phyloP scores from a whole-genome alignment of 2,797 vertebrate species.

The Microhierax caerulescens region DNA sequence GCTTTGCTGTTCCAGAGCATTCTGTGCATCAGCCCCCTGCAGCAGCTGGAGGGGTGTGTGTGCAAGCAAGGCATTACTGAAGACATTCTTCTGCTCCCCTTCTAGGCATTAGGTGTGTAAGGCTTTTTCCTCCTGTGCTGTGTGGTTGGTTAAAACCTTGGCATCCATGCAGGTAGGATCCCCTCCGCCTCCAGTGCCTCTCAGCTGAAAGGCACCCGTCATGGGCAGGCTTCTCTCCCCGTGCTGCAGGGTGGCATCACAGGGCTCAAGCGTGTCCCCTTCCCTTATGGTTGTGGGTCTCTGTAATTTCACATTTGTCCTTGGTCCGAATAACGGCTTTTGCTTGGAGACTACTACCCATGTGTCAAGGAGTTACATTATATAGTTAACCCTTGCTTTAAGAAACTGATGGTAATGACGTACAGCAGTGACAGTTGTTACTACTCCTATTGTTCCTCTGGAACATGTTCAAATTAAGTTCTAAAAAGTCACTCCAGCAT shows the following conservation, averaged over 20 bases:
- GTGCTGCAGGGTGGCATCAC: too few species aligned
- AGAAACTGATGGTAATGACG: not conserved
- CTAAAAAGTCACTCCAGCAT: not conserved
- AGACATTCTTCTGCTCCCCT: not conserved
- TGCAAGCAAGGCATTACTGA: accelerated
- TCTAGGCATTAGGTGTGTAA: not conserved
- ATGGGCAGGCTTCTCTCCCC: not conserved
- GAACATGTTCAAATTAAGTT: not conserved
- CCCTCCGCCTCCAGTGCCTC: not conserved
- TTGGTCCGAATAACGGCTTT: not conserved
- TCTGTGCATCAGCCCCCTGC: not conserved
- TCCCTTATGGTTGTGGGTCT: not conserved
- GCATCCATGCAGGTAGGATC: not conserved
- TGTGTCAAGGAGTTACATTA: not conserved
- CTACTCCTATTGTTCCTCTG: not conserved
- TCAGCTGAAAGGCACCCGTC: accelerated
- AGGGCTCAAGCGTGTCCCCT: not conserved
- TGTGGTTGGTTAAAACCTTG: not conserved
- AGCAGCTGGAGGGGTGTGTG: not conserved
- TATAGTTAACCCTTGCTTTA: not conserved
- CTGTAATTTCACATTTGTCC: not conserved
- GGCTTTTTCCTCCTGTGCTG: not conserved
- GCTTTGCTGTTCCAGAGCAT: accelerated
- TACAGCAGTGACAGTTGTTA: not conserved
- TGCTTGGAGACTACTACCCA: not conserved